phyloP scores from a whole-genome alignment of 2,113 vertebrate species.

The Rhinopomastus cyanomelas region DNA sequence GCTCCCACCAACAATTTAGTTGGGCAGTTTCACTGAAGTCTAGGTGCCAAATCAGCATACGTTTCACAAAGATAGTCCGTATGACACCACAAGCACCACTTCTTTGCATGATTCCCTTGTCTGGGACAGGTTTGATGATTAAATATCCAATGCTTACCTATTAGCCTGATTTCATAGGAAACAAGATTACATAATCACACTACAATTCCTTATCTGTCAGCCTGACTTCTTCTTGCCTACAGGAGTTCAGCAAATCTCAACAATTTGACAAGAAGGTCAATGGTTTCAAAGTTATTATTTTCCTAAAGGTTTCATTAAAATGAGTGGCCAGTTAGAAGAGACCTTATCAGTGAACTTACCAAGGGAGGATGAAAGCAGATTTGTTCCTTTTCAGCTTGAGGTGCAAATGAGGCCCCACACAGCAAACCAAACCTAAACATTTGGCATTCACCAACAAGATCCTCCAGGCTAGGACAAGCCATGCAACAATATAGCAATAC shows the following conservation, averaged over 20 bases:
- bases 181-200: neutral
- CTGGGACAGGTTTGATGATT: constrained; percentile 24
- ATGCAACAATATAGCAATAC: neutral
- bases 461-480: neutral
- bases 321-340: neutral
- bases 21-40: constrained; percentile 54
- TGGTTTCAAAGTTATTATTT: neutral
- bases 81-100: constrained; percentile 1
- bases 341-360: neutral
- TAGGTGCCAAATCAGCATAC: constrained; percentile 65
- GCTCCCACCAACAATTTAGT: constrained; percentile 59
- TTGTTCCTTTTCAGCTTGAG: constrained; percentile 2
- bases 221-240: neutral
- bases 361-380: constrained; percentile 2
- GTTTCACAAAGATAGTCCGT: constrained; percentile 51
- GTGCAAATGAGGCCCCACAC: constrained; percentile 44
- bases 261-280: neutral
- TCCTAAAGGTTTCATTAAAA: neutral
- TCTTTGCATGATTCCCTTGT: constrained; percentile 4
- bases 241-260: constrained; percentile 10
- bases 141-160: neutral
- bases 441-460: neutral
- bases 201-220: neutral
- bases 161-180: neutral
- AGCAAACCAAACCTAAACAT: constrained; percentile 34